phyloP scores from a whole-genome alignment of 2,888 invertebrate genomes.

The Brachypalpus laphriformis region DNA sequence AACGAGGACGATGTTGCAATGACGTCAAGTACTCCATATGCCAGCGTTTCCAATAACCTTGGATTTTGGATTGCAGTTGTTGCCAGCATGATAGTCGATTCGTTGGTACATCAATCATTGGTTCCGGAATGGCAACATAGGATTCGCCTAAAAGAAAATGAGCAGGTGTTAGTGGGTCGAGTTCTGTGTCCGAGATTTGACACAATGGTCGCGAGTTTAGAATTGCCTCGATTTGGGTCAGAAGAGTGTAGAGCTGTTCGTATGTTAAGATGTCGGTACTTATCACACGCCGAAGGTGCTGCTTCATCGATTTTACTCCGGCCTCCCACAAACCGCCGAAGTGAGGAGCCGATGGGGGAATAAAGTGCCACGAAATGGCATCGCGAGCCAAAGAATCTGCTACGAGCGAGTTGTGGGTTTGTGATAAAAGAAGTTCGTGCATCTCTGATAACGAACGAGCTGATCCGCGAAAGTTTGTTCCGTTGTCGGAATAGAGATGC shows the following conservation, averaged over 20 bases:
- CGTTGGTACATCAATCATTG: background rate
- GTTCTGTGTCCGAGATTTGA: conserved; percentile 12
- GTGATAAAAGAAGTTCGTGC: conserved; percentile 19
- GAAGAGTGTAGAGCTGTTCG: conserved; percentile 22
- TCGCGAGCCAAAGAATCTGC: conserved; percentile 43
- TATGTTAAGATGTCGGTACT: background rate
- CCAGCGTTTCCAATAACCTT: conserved; percentile 42
- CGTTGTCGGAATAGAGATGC: conserved; percentile 46
- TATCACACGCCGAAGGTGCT: conserved; percentile 21
- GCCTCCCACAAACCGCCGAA: conserved; percentile 66
- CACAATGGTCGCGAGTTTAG: conserved; percentile 31
- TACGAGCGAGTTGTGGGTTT: conserved; percentile 16
- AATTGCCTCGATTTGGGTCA: conserved; percentile 27
- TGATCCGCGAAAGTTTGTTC: conserved; percentile 51
- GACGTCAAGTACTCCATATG: conserved; percentile 36
- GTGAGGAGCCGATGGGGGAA: conserved; percentile 55
- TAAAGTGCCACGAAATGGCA: conserved; percentile 59
- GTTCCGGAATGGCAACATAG: conserved; percentile 1
- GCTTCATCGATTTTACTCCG: conserved; percentile 34
- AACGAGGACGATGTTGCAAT: conserved; percentile 39
- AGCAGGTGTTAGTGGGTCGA: conserved; percentile 23
- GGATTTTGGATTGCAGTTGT: conserved; percentile 27
- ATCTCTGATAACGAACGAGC: conserved; percentile 28
- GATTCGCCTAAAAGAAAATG: conserved; percentile 17
- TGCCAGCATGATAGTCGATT: conserved; percentile 33